Evolutionary conservation across 2,888 invertebrate genomes (phyloP).

Genomic region (Sialis lutaria): DNA sequence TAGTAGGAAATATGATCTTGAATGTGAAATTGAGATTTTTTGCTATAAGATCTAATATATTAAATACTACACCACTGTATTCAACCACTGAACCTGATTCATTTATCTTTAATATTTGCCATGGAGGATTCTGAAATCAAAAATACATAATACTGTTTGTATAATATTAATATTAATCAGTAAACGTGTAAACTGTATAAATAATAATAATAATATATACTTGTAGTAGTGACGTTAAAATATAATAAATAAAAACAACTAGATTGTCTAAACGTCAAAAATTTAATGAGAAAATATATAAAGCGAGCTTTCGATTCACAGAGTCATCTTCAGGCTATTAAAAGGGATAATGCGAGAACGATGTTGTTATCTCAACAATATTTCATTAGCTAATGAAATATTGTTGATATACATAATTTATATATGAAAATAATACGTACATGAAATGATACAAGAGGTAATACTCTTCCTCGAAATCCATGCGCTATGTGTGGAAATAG

Average conservation of each 20-base stretch:
- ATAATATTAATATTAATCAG: no score
- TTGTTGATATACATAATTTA: neutral
- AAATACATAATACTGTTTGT: neutral
- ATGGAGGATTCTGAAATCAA: constrained; percentile 65
- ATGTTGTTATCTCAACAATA: no score
- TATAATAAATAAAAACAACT: no score
- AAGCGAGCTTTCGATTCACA: no score
- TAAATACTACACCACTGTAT: constrained; percentile 59
- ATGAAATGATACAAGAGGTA: constrained; percentile 61
- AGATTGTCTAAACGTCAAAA: no score
- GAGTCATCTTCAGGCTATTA: no score
- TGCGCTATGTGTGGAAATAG: constrained; percentile 66
- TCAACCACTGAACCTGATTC: constrained; percentile 35
- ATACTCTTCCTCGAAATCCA: constrained; percentile 54
- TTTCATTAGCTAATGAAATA: no score
- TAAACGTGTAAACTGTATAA: no score
- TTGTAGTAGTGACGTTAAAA: no score
- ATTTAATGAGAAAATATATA: no score
- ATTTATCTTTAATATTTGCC: constrained; percentile 55
- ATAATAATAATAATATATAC: no score
- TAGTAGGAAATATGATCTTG: constrained; percentile 17
- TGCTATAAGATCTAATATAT: constrained; percentile 59
- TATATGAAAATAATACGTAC: constrained; percentile 30
- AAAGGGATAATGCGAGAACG: no score
- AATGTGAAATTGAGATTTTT: constrained; percentile 68